phyloP scores from a whole-genome alignment of 2,888 invertebrate species.

The Lasiommata megera region DNA sequence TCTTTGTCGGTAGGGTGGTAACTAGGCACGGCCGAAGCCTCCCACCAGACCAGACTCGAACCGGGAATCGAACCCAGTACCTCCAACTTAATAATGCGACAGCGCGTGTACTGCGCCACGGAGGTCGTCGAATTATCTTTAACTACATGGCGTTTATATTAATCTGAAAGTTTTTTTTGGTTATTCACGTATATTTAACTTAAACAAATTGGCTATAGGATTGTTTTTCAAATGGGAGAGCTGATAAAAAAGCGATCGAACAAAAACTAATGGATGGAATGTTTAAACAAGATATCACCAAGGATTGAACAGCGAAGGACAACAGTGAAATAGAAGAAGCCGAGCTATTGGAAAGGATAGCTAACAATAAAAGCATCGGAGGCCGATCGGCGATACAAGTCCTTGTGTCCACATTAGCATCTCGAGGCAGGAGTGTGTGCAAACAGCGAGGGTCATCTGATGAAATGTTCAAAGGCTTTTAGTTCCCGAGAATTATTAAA shows the following conservation, averaged over 20 bases:
- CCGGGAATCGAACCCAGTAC: too few relatives aligned
- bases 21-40: too few relatives aligned
- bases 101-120: too few relatives aligned
- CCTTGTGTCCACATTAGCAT: constrained; percentile 82
- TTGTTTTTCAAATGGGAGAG: constrained; percentile 3
- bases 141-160: too few relatives aligned
- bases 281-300: constrained; percentile 62
- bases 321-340: constrained; percentile 71
- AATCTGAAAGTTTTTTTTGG: too few relatives aligned
- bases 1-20: too few relatives aligned
- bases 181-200: not conserved
- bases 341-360: constrained; percentile 58
- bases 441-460: constrained; percentile 81
- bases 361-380: constrained; percentile 74
- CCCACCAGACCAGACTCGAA: too few relatives aligned
- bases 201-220: constrained; percentile 6
- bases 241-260: constrained; percentile 22
- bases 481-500: constrained; percentile 82
- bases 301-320: constrained; percentile 63
- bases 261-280: constrained; percentile 38
- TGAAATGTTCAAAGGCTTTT: constrained; percentile 82
- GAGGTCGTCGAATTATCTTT: too few relatives aligned
- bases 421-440: constrained; percentile 78
- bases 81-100: too few relatives aligned
- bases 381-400: constrained; percentile 79